Base-by-base conservation (phyloP, 2,888 invertebrate genomes). In the Flexamia atlantica region DNA sequence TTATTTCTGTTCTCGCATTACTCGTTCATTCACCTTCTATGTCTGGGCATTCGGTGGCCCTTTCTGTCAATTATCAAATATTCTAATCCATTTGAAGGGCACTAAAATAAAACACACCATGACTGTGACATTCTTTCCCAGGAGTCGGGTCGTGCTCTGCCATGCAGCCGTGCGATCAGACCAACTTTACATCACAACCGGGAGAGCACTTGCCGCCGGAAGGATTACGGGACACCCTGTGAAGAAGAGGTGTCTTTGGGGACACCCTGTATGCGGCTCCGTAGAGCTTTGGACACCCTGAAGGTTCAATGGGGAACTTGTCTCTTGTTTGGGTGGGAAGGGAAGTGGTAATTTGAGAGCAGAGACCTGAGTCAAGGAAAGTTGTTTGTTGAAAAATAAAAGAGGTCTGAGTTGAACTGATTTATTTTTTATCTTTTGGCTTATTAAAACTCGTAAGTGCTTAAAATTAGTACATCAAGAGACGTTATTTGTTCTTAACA, bases 81-180 rank as follows among this genome's bases (percentile, higher is more conserved):
- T 46, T 46, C n/a, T 46, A 46, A 46, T 46, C 46, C 46, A 17
- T 7, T 46, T 12, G 46, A 46, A 46, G 46, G 46, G n/a, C 46
- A 17, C 12, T 46, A 46, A 46, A 36, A 36, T 36, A 36, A 36
- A 36, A 46, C n/a, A 46, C 2, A 12, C 46, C 46, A 12, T 46
- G 46, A 46, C 46, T 17, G 46, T 46, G n/a, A 46, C 46, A 46
- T 46, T 46, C 46, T 46, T 46, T 46, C 46, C 46, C 46, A 46
- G 46, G 46, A 36, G 46, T 4, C 46, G n/a, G n/a, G 12, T 3
- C 46, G 46, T 46, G 46, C 17, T 17, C 12, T 46, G 10, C 4
- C 46, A 46, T 46, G 46, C 10, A 17, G 2, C 46, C 10, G 46
- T 2, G 46, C 46, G 46, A 46, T 46, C 46, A 46, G 7, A 46